These are phyloP conservation scores for Nematostella vectensis DNA, from an alignment of 92 coral and sea anemone species.

Conservation along the genomic window DNA sequence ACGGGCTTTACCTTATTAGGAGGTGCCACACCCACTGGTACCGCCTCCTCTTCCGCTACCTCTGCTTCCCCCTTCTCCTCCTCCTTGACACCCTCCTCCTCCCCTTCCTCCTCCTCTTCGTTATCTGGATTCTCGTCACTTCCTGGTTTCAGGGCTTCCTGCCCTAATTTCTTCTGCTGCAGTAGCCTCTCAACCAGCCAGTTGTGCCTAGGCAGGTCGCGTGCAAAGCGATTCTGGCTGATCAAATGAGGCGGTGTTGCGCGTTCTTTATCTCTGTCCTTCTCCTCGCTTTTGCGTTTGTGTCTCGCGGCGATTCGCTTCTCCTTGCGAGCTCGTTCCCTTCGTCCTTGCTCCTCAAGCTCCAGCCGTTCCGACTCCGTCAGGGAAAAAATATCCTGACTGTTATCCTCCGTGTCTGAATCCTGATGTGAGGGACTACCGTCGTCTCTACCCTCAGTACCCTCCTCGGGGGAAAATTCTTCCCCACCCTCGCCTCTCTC, in stretches of 20 bases:
- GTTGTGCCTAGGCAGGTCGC: constrained; percentile 97
- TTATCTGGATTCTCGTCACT: constrained; percentile 12
- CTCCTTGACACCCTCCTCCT: constrained; percentile 15
- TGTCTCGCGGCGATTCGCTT: constrained; percentile 59
- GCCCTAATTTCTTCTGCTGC: constrained; percentile 78
- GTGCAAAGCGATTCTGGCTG: constrained; percentile 89
- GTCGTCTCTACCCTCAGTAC: constrained; percentile 1
- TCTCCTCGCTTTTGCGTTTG: constrained; percentile 60
- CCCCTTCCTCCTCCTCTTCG: constrained; percentile 43
- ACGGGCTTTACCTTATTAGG: constrained; percentile 10
- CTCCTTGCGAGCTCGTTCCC: constrained; percentile 52
- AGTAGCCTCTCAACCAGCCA: constrained; percentile 89
- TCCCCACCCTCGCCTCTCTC: constrained; percentile 5
- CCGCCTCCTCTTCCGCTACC: constrained; percentile 21
- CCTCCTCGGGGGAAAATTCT: background rate
- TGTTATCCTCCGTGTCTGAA: constrained; percentile 53
- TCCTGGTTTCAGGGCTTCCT: constrained; percentile 45
- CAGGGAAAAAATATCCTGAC: constrained; percentile 50
- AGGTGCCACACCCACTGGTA: background rate
- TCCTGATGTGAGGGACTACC: constrained; percentile 13
- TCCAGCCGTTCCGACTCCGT: constrained; percentile 39
- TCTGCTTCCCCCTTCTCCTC: constrained; percentile 14
- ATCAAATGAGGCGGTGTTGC: constrained; percentile 83
- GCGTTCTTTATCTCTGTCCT: constrained; percentile 67
- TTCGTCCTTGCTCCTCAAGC: constrained; percentile 55